Evolutionary conservation across 2,797 vertebrate species (phyloP).

Genomic region (Hoplostethus mediterraneus): DNA sequence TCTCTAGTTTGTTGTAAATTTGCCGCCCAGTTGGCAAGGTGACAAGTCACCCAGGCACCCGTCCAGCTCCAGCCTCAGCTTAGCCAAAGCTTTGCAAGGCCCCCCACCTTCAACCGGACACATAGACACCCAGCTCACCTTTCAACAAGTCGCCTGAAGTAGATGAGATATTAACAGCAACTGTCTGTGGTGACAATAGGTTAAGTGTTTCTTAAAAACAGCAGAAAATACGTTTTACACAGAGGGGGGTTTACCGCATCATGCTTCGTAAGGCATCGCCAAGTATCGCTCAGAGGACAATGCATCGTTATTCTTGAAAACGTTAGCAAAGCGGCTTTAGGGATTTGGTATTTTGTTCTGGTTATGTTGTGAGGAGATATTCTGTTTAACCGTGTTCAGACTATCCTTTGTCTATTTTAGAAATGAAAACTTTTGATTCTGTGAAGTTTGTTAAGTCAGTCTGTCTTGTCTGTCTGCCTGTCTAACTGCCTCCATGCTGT

Average conservation of each 20-base stretch:
- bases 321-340: conserved; percentile 28
- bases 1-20: conserved; percentile 48
- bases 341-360: conserved; percentile 51
- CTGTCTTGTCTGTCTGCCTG: not conserved
- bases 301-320: conserved; percentile 53
- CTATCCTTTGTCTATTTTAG: conserved; percentile 7
- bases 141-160: conserved; percentile 47
- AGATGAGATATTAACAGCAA: conserved; percentile 48
- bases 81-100: conserved; percentile 66
- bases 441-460: not conserved
- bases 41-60: conserved; percentile 59
- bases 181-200: conserved; percentile 33
- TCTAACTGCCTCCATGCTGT: not conserved
- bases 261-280: conserved; percentile 49
- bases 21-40: conserved; percentile 56
- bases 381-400: conserved; percentile 22
- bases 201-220: conserved; percentile 35
- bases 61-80: conserved; percentile 51
- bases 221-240: conserved; percentile 27
- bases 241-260: conserved; percentile 51
- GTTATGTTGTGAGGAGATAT: conserved; percentile 35
- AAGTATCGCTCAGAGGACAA: conserved; percentile 41
- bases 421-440: conserved; percentile 12
- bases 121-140: conserved; percentile 38
- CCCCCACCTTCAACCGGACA: conserved; percentile 37